These are phyloP conservation scores for Philereme transversata DNA, from an alignment of 2,888 invertebrate genomes.

Conservation along the genomic window DNA sequence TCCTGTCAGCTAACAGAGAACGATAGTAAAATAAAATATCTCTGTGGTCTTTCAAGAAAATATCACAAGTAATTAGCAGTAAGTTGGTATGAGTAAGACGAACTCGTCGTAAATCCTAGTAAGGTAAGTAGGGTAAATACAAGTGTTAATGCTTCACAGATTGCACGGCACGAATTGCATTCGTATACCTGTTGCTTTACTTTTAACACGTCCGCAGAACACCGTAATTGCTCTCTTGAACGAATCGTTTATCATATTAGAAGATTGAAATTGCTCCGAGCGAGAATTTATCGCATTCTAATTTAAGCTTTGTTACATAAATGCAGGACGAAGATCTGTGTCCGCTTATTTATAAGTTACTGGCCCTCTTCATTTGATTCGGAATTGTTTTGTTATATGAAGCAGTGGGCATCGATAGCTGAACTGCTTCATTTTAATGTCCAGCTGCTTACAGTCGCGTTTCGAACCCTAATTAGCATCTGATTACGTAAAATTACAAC, in stretches of 20 bases:
- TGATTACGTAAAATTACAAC: constrained; percentile 55
- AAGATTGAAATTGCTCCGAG: constrained; percentile 61
- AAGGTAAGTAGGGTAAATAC: constrained; percentile 52
- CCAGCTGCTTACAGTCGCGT: constrained; percentile 39
- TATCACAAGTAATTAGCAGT: constrained; percentile 20
- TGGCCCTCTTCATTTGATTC: constrained; percentile 4
- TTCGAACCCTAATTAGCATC: constrained; percentile 52
- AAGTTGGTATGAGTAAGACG: constrained; percentile 26
- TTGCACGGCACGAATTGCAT: constrained; percentile 59
- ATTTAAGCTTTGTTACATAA: constrained; percentile 54
- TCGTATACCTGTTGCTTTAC: constrained; percentile 53
- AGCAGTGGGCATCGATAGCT: constrained; percentile 8
- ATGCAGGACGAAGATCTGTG: constrained; percentile 37
- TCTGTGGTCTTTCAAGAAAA: background rate
- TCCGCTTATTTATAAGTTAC: constrained; percentile 33
- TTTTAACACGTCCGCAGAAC: constrained; percentile 50
- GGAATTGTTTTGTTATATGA: constrained; percentile 9
- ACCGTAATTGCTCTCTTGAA: constrained; percentile 71
- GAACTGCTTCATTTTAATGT: constrained; percentile 19
- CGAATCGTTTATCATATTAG: constrained; percentile 77
- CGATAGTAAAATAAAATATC: too few species aligned
- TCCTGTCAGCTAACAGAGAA: too few species aligned
- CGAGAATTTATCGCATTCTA: constrained; percentile 57
- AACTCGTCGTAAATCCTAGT: constrained; percentile 34
- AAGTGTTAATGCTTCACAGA: constrained; percentile 64